Conservation (phyloP, 2,888 invertebrate genomes). For the Meghimatium bilineatum region DNA sequence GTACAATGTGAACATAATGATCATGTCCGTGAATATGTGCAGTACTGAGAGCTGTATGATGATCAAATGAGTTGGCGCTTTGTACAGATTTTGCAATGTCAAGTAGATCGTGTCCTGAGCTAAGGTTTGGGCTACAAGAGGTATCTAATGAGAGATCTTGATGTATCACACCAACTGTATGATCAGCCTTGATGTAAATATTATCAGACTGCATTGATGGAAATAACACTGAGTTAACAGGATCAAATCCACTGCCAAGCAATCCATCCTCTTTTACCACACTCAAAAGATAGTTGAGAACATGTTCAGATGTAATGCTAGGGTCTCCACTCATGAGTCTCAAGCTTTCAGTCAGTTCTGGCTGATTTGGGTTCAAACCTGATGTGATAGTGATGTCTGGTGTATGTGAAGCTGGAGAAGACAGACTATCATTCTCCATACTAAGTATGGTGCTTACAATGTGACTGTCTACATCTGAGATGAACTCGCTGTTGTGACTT, state of each 20-base stretch:
- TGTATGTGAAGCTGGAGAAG: constrained; percentile 51
- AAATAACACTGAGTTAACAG: constrained; percentile 55
- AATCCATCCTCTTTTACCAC: constrained; percentile 67
- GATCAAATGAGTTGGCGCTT: constrained; percentile 16
- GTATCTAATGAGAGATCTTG: constrained; percentile 20
- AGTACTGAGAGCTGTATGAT: constrained; percentile 22
- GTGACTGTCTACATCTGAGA: constrained; percentile 65
- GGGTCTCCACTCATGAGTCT: constrained; percentile 60
- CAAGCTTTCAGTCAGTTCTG: constrained; percentile 47
- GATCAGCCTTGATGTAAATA: constrained; percentile 47
- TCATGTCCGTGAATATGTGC: constrained; percentile 31
- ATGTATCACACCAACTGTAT: constrained; percentile 19
- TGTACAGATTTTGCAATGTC: constrained; percentile 29
- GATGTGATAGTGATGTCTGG: constrained; percentile 37
- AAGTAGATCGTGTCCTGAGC: constrained; percentile 19
- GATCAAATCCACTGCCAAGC: constrained; percentile 24
- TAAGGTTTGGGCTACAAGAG: not conserved
- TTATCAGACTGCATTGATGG: constrained; percentile 51
- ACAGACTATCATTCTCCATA: constrained; percentile 63
- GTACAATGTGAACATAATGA: constrained; percentile 23
- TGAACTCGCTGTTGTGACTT: constrained; percentile 39
- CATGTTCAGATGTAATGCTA: constrained; percentile 68
- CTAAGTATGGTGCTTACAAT: constrained; percentile 71
- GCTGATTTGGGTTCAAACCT: constrained; percentile 45
- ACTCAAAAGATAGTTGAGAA: constrained; percentile 59